A percentile compares a stretch with the other conserved stretches of the same genome.
Evolutionary conservation across 2,113 vertebrate species (phyloP).

Genomic region (Tichodroma muraria): DNA sequence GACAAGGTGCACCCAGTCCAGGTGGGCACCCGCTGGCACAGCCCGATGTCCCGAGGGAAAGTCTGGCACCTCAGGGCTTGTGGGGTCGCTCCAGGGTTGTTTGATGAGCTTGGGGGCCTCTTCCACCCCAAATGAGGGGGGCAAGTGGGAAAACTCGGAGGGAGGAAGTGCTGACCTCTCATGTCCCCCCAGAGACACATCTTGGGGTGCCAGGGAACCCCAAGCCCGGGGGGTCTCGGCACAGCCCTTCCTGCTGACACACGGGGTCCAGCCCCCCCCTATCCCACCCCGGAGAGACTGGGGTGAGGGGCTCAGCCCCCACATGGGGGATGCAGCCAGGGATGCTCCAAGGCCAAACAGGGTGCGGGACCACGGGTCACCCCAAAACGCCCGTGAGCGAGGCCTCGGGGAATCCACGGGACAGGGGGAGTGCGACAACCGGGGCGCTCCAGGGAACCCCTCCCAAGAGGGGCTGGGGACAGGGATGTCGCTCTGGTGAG

Average conservation of each 20-base stretch:
- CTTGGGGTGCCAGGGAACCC: neutral
- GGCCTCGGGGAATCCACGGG: neutral
- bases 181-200: neutral
- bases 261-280: neutral
- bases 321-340: neutral
- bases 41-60: neutral
- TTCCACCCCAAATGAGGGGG: fast-evolving
- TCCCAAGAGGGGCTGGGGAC: neutral
- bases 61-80: neutral
- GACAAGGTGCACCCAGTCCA: neutral
- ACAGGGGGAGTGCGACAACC: neutral
- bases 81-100: neutral
- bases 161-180: neutral
- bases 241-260: neutral
- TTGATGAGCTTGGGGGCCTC: neutral
- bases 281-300: fast-evolving
- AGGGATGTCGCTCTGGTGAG: too few species aligned
- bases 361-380: neutral
- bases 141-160: fast-evolving
- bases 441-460: fast-evolving
- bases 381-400: neutral
- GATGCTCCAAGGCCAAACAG: neutral
- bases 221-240: fast-evolving
- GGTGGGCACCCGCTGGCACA: neutral
- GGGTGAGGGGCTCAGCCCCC: neutral